Conservation (phyloP, 2,888 invertebrate genomes). For the Hyppa rectilinea region DNA sequence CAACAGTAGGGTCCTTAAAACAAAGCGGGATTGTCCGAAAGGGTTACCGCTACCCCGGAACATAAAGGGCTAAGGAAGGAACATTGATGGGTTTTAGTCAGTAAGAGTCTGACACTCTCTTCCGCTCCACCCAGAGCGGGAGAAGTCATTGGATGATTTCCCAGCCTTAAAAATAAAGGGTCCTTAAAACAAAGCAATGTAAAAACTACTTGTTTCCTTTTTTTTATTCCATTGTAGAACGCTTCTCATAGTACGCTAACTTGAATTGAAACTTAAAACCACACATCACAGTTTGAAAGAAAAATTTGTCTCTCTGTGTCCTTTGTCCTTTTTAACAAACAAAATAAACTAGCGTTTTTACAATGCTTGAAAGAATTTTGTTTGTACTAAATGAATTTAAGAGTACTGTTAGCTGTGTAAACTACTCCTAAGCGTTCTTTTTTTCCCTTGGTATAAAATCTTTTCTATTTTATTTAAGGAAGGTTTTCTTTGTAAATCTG, state of each 20-base stretch:
- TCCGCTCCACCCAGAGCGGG: too few species aligned
- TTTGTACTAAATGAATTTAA: conserved; percentile 46
- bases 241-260: conserved; percentile 26
- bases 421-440: conserved; percentile 20
- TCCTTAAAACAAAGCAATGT: not conserved
- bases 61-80: too few species aligned
- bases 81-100: too few species aligned
- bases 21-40: too few species aligned
- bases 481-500: conserved; percentile 9
- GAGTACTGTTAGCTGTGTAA: conserved; percentile 27
- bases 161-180: too few species aligned
- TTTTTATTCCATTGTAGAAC: conserved; percentile 41
- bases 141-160: too few species aligned
- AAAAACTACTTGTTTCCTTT: conserved; percentile 1
- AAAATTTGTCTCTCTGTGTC: conserved; percentile 28
- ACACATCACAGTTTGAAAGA: conserved; percentile 38
- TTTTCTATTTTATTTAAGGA: not conserved
- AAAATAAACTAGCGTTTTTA: conserved; percentile 54
- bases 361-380: conserved; percentile 42
- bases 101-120: too few species aligned
- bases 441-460: conserved; percentile 19
- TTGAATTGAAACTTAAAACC: conserved; percentile 52
- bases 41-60: too few species aligned
- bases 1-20: too few species aligned
- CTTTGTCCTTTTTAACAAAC: conserved; percentile 35